Base-by-base conservation (phyloP, 1,140 invertebrate species). In the Pseudomyrmex pallidus region DNA sequence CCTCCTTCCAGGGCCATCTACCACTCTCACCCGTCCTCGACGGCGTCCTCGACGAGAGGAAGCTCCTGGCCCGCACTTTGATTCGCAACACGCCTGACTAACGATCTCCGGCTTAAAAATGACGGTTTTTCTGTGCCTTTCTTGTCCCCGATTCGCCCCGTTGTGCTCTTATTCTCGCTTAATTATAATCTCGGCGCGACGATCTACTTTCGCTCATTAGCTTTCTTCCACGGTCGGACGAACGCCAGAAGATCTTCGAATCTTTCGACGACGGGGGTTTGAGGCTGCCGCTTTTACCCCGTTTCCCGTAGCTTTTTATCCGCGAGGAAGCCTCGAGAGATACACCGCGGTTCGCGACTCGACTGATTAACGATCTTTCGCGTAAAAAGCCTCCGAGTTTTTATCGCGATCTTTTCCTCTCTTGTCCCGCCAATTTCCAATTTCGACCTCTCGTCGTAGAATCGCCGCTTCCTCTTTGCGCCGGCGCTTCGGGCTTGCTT, bases 61-160 rank as follows among this genome's bases (percentile, higher is more conserved):
- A 90, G 76, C 87, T 89, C 54, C 87, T 91, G 86, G 88, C 90
- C 84, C 91, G 90, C 90, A 92, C 92, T 92, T 89, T 74, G 87
- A 90, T 91, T 92, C 84, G 89, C 73, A 90, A 90, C 89, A 87
- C 73, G 83, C 80, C 67, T 64, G 84, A 66, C 89, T 90, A 90
- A 90, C 90, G 90, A 89, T 90, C 89, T 57, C 66, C 56, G 76
- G 57, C 84, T 87, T 86, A 89, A 90, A 90, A 89, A 90, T 84
- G 86, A 83, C 64, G 84, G 78, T 85, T 76, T 61, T 56, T 63
- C 77, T 15, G 35, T 59, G 57, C 44, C 77, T 83, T 82, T 87
- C 77, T 74, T 67, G 66, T 63, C 25, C 73, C 25, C 77, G 74
- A 77, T 82, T 59, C 73, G 4, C 70, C 13, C 59, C 54, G 61